phyloP scores from a whole-genome alignment of 2,888 invertebrate species.

The Melanostoma scalare region DNA sequence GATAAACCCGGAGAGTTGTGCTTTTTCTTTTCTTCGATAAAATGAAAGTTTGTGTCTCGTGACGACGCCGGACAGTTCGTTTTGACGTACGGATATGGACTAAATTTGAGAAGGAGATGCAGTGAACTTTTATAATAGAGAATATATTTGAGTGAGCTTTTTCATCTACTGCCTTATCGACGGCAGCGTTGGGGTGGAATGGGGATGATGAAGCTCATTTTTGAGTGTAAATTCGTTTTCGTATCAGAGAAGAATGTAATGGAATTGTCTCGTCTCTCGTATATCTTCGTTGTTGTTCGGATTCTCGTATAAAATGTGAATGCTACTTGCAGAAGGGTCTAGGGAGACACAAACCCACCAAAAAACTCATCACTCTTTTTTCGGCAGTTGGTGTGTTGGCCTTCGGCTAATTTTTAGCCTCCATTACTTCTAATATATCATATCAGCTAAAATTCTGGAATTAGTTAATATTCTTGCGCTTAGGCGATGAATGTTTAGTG shows the following conservation, averaged over 20 bases:
- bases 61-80: slow-evolving; percentile 37
- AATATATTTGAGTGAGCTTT: slow-evolving; percentile 58
- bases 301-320: too few relatives aligned
- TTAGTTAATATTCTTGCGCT: too few relatives aligned
- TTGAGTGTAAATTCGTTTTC: slow-evolving; percentile 35
- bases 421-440: too few relatives aligned
- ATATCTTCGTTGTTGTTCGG: too few relatives aligned
- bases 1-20: slow-evolving; percentile 34
- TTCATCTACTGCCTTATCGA: slow-evolving; percentile 41
- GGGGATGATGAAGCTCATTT: slow-evolving; percentile 23
- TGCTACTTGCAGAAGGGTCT: too few relatives aligned
- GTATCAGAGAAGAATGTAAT: not conserved
- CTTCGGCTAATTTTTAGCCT: too few relatives aligned
- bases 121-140: slow-evolving; percentile 68
- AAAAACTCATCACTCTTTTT: too few relatives aligned
- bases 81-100: slow-evolving; percentile 58
- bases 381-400: too few relatives aligned
- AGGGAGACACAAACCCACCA: too few relatives aligned
- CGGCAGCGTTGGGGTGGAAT: not conserved
- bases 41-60: slow-evolving; percentile 4
- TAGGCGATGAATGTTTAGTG: too few relatives aligned
- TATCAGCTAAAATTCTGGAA: too few relatives aligned
- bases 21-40: slow-evolving; percentile 12
- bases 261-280: not conserved
- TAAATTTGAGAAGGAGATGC: slow-evolving; percentile 47